Base-by-base conservation (phyloP, 2,113 vertebrate genomes). In the Prolemur simus region DNA sequence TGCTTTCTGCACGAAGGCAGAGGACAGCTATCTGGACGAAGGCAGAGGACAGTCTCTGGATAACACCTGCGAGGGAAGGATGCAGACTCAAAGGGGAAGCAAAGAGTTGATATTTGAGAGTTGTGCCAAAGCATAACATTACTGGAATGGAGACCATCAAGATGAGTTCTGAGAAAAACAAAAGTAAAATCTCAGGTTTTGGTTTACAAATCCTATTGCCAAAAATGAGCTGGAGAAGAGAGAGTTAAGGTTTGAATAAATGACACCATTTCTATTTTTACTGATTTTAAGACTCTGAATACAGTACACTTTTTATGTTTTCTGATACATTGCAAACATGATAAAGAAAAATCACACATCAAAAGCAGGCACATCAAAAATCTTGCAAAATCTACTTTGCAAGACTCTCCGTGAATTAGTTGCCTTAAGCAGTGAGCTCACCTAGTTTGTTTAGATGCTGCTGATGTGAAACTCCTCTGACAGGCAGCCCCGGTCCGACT, bases 401-500 rank as follows among this genome's bases (percentile, higher is more conserved):
- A 25, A 13, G 56, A 25, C 47, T 56, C 5, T 1, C n/a, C 32
- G 2, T 37, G 27, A 8, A 18, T 21, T 9, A 11, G 18, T 4
- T 37, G 15, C 29, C 86, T 47, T 27, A 29, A 76, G 15, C 0
- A 7, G 17, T 58, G 77, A 34, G 29, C 18, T 56, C 7, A 20
- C 10, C n/a, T 37, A 9, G 11, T n/a, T 66, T 3, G 12, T n/a
- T 39, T 42, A n/a, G 20, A 1, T 4, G 4, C 11, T 15, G 37
- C 12, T 8, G 13, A 32, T 34, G 47, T 10, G 5, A 54, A 6
- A 7, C 1, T 7, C 25, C 56, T 52, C 69, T 13, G 34, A 15
- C 3, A 20, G 1, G 17, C 17, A 39, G 42, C 42, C 17, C 0
- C 32, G 25, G 25, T 64, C 4, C 11, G 17, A 4, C 18, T 3